Percentiles rank a stretch among this genome's conserved stretches.
phyloP scores from a whole-genome alignment of 2,888 invertebrate genomes.

The Rhogogaster chlorosoma region DNA sequence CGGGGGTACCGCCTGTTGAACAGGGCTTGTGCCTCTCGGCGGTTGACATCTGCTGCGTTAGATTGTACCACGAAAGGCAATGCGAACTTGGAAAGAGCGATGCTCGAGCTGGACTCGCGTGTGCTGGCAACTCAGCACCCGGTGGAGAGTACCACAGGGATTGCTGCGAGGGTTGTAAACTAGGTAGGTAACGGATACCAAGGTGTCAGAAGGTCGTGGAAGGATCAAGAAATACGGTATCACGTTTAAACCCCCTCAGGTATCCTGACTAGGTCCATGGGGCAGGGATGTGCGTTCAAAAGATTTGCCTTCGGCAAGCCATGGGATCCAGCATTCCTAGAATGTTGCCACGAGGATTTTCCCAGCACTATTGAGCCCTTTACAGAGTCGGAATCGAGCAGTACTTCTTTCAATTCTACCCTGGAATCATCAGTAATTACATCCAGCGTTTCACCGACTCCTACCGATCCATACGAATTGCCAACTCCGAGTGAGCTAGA shows the following conservation, averaged over 20 bases:
- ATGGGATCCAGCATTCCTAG: slow-evolving; percentile 82
- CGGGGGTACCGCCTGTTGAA: slow-evolving; percentile 80
- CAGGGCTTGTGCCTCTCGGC: slow-evolving; percentile 83
- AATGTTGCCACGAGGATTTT: slow-evolving; percentile 81
- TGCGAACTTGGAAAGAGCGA: slow-evolving; percentile 80
- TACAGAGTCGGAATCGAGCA: slow-evolving; percentile 57
- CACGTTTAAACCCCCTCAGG: slow-evolving; percentile 73
- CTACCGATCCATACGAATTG: neutral
- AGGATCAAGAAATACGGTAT: neutral
- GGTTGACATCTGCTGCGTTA: slow-evolving; percentile 83
- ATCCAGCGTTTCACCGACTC: neutral
- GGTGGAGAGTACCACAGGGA: slow-evolving; percentile 72
- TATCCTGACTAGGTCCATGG: slow-evolving; percentile 81
- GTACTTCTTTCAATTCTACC: neutral
- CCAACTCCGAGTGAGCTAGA: slow-evolving; percentile 11
- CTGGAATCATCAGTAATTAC: neutral
- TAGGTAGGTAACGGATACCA: slow-evolving; percentile 64
- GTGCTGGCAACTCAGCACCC: slow-evolving; percentile 65
- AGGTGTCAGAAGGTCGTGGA: neutral
- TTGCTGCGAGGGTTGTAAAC: slow-evolving; percentile 75
- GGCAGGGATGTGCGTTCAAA: slow-evolving; percentile 80
- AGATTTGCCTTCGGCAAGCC: slow-evolving; percentile 80
- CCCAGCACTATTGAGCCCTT: slow-evolving; percentile 61
- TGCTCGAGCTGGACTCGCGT: slow-evolving; percentile 78
- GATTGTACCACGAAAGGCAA: slow-evolving; percentile 77